Base-by-base conservation (phyloP, 2,797 vertebrate genomes). In the Smutsia temminckii region DNA sequence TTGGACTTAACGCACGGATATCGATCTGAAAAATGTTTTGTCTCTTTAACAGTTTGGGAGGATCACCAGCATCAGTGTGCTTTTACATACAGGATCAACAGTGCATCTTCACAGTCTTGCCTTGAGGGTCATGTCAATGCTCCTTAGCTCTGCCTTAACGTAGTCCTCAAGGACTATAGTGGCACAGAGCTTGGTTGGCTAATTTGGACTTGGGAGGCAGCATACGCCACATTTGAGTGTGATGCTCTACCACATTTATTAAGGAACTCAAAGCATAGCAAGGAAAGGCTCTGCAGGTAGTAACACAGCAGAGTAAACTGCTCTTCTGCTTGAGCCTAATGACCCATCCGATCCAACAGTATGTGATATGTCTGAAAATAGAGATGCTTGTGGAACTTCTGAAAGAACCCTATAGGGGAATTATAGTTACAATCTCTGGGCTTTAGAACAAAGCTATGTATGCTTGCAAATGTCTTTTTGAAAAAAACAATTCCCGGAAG, bases 21-120 rank as follows among this genome's bases (percentile, higher is more conserved):
- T 93, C 96, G 95, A 88, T 93, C 74, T 68, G 16, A 46, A 88
- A 94, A 94, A 71, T 81, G 8, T 75, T 93, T 96, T 94, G 29
- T 85, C 46, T 84, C 32, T 77, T 0, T 46, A 80, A 97, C 32
- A 84, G 49, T 42, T 94, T 84, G 53, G 55, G 80, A 93, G 63
- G 46, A 72, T 87, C 59, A 93, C 49, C 29, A 59, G 42, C 57
- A 59, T 46, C 37, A 61, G 85, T 77, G 20, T 42, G 40, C 8
- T 90, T 94, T 90, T 81, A 72, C 34, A 11, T 66, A 77, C 11
- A 83, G 8, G 46, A 85, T 88, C 63, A 89, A 32, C 6, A 71
- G 23, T 86, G 16, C 49, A 40, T 72, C 75, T 83, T 91, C 3
- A 71, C 29, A 72, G 23, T 75, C 55, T 68, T 93, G 77, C 20